phyloP scores from a whole-genome alignment of 2,113 vertebrate species.

The Gasterosteus nipponicus region DNA sequence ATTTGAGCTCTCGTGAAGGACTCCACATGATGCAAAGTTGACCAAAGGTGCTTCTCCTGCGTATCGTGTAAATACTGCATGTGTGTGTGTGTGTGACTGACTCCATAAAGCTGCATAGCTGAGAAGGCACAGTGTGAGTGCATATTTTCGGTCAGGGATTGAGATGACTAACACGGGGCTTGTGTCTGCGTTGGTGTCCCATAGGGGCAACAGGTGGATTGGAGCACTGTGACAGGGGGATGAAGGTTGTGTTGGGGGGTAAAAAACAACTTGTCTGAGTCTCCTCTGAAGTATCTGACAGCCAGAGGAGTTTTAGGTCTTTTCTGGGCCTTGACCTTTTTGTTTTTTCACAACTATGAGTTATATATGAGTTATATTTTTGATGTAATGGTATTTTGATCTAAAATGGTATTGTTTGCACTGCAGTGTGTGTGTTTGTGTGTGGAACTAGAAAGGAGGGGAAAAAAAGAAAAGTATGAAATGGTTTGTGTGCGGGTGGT shows the following conservation, averaged over 20 bases:
- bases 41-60: background rate
- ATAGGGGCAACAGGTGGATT: constrained; percentile 76
- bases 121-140: constrained; percentile 8
- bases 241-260: background rate
- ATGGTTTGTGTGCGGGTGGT: constrained; percentile 27
- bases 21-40: background rate
- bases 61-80: background rate
- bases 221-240: constrained; percentile 38
- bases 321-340: constrained; percentile 47
- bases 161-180: constrained; percentile 9
- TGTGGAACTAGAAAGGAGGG: constrained; percentile 33
- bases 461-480: constrained; percentile 1
- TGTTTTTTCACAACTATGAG: constrained; percentile 46
- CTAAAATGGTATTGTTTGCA: constrained; percentile 20
- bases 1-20: background rate
- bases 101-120: background rate
- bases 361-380: constrained; percentile 8
- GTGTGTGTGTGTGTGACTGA: background rate
- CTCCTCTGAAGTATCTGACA: constrained; percentile 54
- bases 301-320: constrained; percentile 31
- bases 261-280: constrained; percentile 62
- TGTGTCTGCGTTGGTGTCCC: constrained; percentile 38
- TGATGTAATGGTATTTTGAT: no score
- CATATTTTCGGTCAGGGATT: constrained; percentile 32
- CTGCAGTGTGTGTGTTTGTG: constrained; percentile 30